These are phyloP conservation scores for Aphodius granarius DNA, from an alignment of 2,888 invertebrate species.

Conservation along the genomic window DNA sequence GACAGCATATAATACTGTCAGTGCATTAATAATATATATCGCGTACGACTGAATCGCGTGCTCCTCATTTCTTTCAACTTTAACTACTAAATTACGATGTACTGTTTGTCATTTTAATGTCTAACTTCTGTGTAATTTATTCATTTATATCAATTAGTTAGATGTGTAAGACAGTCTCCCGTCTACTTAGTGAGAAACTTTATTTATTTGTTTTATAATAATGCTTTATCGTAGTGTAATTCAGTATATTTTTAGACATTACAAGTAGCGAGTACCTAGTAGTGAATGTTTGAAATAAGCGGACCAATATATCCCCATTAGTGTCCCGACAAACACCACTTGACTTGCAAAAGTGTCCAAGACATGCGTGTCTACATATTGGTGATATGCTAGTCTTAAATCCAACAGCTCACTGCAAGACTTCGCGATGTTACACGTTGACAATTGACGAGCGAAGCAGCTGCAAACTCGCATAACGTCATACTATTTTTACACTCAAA, in stretches of 20 bases:
- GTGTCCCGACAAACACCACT: not conserved
- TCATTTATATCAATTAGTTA: no score
- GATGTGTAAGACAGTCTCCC: no score
- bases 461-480: conserved; percentile 1
- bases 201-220: no score
- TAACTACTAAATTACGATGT: not conserved
- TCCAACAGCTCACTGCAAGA: not conserved
- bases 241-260: no score
- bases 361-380: not conserved
- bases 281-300: not conserved
- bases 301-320: conserved; percentile 10
- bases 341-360: not conserved
- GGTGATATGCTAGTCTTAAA: not conserved
- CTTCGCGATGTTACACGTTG: not conserved
- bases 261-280: no score
- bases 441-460: conserved; percentile 2
- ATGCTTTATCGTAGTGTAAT: no score
- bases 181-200: no score
- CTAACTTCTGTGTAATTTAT: no score
- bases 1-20: not conserved
- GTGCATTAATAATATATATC: not conserved
- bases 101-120: no score
- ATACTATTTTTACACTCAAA: conserved; percentile 2
- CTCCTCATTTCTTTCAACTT: not conserved
- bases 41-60: not conserved